A percentile compares a stretch with the other conserved stretches of the same genome.
Conservation (phyloP, 2,888 invertebrate genomes). For the Diaperis boleti region DNA sequence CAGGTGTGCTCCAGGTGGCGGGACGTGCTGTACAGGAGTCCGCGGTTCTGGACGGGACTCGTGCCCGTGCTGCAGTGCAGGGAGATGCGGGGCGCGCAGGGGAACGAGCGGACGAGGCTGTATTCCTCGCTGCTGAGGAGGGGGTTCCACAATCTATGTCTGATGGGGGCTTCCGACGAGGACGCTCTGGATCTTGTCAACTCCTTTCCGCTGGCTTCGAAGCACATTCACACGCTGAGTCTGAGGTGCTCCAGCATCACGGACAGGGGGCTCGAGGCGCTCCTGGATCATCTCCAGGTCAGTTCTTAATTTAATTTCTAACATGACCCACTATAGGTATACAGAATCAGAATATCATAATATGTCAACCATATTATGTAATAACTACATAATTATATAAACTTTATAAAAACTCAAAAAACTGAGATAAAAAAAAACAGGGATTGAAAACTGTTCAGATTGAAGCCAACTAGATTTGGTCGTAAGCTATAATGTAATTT, state of each 20-base stretch:
- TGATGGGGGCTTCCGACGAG: conserved; percentile 89
- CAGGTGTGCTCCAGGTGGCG: conserved; percentile 91
- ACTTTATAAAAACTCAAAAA: too few species aligned
- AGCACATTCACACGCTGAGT: conserved; percentile 86
- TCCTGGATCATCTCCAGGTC: conserved; percentile 90
- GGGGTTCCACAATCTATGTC: conserved; percentile 86
- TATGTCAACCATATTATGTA: too few species aligned
- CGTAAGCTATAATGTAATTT: too few species aligned
- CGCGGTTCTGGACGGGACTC: conserved; percentile 85
- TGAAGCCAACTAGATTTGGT: too few species aligned
- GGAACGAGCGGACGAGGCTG: conserved; percentile 72
- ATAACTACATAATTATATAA: too few species aligned
- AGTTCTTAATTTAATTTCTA: too few species aligned
- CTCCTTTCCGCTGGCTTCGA: conserved; percentile 84
- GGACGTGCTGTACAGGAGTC: conserved; percentile 82
- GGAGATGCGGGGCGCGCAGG: conserved; percentile 76
- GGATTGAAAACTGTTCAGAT: too few species aligned
- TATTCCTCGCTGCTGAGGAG: conserved; percentile 86
- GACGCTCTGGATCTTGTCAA: conserved; percentile 90
- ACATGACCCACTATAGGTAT: too few species aligned
- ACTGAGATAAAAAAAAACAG: too few species aligned
- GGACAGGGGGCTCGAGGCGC: conserved; percentile 89
- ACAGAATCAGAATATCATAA: too few species aligned
- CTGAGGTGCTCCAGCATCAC: conserved; percentile 91
- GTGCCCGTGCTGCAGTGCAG: conserved; percentile 89